Base-by-base conservation (phyloP, 2,113 vertebrate species). In the Archocentrus centrarchus region DNA sequence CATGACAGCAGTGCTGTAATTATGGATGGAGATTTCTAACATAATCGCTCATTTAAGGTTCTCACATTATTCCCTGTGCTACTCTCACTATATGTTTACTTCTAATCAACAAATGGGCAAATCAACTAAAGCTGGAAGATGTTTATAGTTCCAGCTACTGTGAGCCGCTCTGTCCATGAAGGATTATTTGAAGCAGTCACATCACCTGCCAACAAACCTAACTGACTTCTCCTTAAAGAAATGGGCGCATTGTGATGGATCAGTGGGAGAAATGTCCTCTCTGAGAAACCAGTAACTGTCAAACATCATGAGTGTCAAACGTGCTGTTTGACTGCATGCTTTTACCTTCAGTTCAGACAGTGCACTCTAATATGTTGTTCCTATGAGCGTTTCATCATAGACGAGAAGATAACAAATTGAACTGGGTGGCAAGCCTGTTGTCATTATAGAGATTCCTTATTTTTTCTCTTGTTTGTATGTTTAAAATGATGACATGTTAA, bases 391-490 rank as follows among this genome's bases (percentile, higher is more conserved):
- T 55, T 39, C 47, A 20, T 60, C 53, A 18, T 53, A 37, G 32
- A 39, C 24, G 10, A 62, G 50, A 66, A 68, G 47, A 47, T 70
- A 22, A 50, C 6, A 39, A 18, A 35, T 3, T 50, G 17, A 77
- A 58, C 13, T 47, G 5, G 50, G 6, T 5, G 7, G 7, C 18
- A 44, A 9, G 17, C 18, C 61, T 73, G 53, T 60, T 14, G 8
- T 61, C 17, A 13, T 75, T 59, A 50, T 58, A 73, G 41, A 58
- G 50, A 87, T 70, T 27, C 27, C 27, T 14, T 17, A 14, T 86
- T 63, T 82, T 80, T 58, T 78, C 9, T 78, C 9, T 41, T 59
- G 15, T 70, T 70, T 84, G 41, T 75, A 78, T 39, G 57, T 79
- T 73, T 58, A 78, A 61, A 5, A 1, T 11, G 2, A 75, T 59